Percentiles rank a stretch among this genome's conserved stretches.
phyloP scores from a whole-genome alignment of 2,797 vertebrate genomes.

The Schizopygopsis malacanthus region DNA sequence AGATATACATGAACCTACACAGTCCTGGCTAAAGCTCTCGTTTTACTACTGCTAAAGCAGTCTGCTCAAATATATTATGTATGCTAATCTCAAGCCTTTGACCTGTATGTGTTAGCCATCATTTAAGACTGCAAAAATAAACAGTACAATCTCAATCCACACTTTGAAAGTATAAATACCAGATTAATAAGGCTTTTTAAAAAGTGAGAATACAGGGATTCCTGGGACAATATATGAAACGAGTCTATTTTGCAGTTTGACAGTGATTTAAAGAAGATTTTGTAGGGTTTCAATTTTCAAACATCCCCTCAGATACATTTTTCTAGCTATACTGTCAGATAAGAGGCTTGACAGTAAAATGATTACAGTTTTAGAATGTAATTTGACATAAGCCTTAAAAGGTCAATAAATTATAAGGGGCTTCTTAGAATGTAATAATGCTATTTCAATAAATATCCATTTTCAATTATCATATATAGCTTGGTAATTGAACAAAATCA shows the following conservation, averaged over 20 bases:
- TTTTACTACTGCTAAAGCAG: not conserved
- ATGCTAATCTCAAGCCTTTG: not conserved
- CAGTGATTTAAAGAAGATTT: not conserved
- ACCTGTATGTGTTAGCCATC: not conserved
- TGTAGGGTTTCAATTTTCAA: not conserved
- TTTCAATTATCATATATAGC: not conserved
- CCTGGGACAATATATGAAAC: not conserved
- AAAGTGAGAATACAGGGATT: not conserved
- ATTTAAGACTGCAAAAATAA: not conserved
- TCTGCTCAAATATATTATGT: not conserved
- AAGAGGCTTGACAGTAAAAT: not conserved
- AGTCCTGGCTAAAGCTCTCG: not conserved
- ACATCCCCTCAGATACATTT: not conserved
- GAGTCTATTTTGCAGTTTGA: not conserved
- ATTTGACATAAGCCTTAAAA: not conserved
- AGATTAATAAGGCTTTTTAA: not conserved
- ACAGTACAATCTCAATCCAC: conserved; percentile 11
- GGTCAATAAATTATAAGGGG: not conserved
- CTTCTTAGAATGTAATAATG: not conserved
- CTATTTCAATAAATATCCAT: not conserved
- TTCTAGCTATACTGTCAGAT: not conserved
- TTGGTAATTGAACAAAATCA: not conserved
- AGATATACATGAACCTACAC: conserved; percentile 9
- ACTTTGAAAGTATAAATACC: not conserved
- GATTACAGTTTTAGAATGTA: not conserved